phyloP scores from a whole-genome alignment of 1,140 invertebrate genomes.

The Muscidifurax raptorellus region DNA sequence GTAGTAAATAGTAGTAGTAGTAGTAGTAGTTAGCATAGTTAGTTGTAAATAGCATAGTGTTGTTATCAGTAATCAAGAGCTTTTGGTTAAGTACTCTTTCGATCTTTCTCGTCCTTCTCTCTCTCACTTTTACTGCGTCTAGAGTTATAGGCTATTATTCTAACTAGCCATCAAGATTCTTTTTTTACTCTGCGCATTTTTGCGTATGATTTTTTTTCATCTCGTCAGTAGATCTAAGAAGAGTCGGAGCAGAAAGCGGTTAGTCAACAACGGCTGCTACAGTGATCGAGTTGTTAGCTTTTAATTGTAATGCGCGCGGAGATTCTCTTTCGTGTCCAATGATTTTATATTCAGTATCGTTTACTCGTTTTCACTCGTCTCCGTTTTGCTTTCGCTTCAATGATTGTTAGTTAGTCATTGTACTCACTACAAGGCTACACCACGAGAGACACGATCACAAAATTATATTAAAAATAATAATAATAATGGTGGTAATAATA shows the following conservation, averaged over 20 bases:
- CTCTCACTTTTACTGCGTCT: neutral
- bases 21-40: conserved; percentile 54
- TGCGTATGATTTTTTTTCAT: conserved; percentile 20
- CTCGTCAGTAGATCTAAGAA: conserved; percentile 21
- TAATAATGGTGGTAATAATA: conserved; percentile 62
- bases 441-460: conserved; percentile 50
- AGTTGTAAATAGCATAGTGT: conserved; percentile 48
- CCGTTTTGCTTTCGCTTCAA: neutral
- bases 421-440: conserved; percentile 43
- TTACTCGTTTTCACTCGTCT: conserved; percentile 8
- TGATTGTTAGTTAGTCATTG: conserved; percentile 38
- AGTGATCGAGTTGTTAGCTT: conserved; percentile 31
- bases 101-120: conserved; percentile 26
- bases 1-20: conserved; percentile 56
- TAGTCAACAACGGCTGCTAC: conserved; percentile 30
- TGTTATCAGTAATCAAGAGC: conserved; percentile 46
- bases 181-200: neutral
- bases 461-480: conserved; percentile 62
- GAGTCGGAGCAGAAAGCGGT: conserved; percentile 17
- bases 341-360: conserved; percentile 13
- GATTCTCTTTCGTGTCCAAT: conserved; percentile 31
- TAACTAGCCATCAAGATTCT: neutral
- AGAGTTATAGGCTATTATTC: neutral
- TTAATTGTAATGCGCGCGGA: conserved; percentile 20
- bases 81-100: conserved; percentile 43